Base-by-base conservation (phyloP, 2,888 invertebrate species). In the Pedicia rivosa region DNA sequence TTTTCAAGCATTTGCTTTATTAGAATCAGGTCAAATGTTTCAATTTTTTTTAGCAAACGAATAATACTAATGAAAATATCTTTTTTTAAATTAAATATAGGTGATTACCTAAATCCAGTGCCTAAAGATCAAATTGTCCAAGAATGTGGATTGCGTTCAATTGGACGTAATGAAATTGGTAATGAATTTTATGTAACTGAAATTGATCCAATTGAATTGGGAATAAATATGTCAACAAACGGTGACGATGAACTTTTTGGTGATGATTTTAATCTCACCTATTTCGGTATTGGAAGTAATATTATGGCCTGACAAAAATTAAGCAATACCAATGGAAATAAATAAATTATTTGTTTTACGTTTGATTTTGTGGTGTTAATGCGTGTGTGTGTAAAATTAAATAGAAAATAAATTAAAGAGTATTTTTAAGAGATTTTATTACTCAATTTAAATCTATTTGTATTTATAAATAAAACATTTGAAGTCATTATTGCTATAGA, bases 71-170 rank as follows among this genome's bases (percentile, higher is more conserved):
- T 9, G 3, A 22, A 28, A 14, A n/a, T n/a, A n/a, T n/a, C n/a
- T n/a, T n/a, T n/a, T n/a, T n/a, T n/a, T n/a, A 15, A 6, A 20
- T 20, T 20, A 8, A 20, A 46, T 43, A 31, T 57, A 66, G 41
- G 66, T 67, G 72, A 72, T 63, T 73, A 72, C 52, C 62, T 73
- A 24, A 72, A 72, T 46, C 72, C 73, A 5, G 78, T 83, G 34
- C 77, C 82, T 24, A 78, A 80, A 50, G 81, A 83, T 52, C 75
- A 81, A 46, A 74, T 80, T 4, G 79, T 79, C 7, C 68, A 76
- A 43, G 84, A 83, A 54, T 80, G 81, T 46, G 82, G 82, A 0
- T 65, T 84, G 15, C 63, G 70, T 6, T 50, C 63, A 64, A 49
- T 62, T 62, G 37, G 63, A 66, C 47, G 36, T 4, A 42, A 38